Evolutionary conservation across 2,113 vertebrate species (phyloP).

Genomic region (Ivindomyrus marchei): DNA sequence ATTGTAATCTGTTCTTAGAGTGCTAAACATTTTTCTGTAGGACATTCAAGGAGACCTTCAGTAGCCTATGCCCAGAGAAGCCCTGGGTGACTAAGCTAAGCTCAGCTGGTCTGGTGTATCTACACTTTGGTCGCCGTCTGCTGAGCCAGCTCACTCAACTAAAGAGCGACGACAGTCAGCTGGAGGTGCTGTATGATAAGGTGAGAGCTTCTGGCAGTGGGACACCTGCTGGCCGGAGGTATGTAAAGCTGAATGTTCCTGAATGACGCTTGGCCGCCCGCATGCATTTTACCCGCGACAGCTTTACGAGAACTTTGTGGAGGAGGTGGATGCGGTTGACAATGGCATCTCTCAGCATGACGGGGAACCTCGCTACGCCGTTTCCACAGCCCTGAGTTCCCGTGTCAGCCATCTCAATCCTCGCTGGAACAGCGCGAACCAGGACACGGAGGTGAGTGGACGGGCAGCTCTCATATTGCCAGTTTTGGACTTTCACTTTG

Average conservation of each 20-base stretch:
- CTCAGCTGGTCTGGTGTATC: constrained; percentile 84
- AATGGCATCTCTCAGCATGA: constrained; percentile 83
- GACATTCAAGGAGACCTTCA: constrained; percentile 75
- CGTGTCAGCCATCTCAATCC: constrained; percentile 82
- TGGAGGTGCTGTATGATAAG: constrained; percentile 79
- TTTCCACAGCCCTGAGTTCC: constrained; percentile 75
- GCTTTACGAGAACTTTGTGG: constrained; percentile 91
- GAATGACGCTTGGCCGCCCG: neutral
- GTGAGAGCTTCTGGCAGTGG: constrained; percentile 45
- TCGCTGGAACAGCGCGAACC: constrained; percentile 78
- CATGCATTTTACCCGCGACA: constrained; percentile 33
- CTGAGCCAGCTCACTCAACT: constrained; percentile 65
- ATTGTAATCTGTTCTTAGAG: neutral
- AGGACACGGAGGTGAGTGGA: constrained; percentile 67
- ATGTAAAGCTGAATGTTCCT: neutral
- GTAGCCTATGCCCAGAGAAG: constrained; percentile 74
- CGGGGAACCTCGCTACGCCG: constrained; percentile 71
- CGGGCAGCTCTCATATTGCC: neutral
- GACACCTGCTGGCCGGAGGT: neutral
- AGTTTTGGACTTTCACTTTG: neutral
- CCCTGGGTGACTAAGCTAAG: constrained; percentile 89
- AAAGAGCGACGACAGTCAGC: constrained; percentile 57
- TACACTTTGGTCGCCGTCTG: constrained; percentile 78
- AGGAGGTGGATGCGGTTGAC: constrained; percentile 88
- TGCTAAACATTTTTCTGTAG: constrained; percentile 46